These are phyloP conservation scores for Emys orbicularis DNA, from an alignment of 2,797 vertebrate genomes.

Conservation along the genomic window DNA sequence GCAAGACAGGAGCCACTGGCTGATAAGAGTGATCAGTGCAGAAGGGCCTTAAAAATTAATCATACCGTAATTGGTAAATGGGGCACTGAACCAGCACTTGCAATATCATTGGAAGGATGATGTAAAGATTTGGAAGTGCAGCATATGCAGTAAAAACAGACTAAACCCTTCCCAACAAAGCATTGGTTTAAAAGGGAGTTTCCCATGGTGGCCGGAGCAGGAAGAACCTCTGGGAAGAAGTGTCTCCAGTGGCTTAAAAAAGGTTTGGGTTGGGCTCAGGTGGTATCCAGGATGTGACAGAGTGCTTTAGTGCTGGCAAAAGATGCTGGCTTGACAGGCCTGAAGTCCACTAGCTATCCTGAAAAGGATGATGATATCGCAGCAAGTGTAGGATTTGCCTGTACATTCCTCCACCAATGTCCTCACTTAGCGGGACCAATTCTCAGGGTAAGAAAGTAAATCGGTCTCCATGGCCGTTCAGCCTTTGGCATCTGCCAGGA, in stretches of 20 bases:
- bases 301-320: conserved; percentile 12
- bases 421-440: neutral
- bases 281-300: conserved; percentile 14
- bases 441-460: neutral
- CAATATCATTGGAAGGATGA: conserved; percentile 35
- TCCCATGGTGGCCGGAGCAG: neutral
- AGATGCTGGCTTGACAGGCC: neutral
- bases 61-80: neutral
- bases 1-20: neutral
- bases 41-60: neutral
- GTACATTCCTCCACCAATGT: neutral
- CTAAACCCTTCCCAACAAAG: neutral
- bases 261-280: conserved; percentile 2
- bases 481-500: neutral
- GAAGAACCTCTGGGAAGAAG: neutral
- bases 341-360: neutral
- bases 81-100: conserved; percentile 37
- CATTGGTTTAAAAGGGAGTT: conserved; percentile 35
- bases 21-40: conserved; percentile 16
- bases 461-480: neutral
- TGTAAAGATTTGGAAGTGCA: conserved; percentile 52
- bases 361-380: neutral
- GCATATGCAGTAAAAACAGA: conserved; percentile 33
- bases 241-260: conserved; percentile 34
- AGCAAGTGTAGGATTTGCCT: neutral